Percentiles rank a stretch among this genome's conserved stretches.
Conservation (phyloP, 2,888 invertebrate genomes). For the Ecliptopera silaceata region DNA sequence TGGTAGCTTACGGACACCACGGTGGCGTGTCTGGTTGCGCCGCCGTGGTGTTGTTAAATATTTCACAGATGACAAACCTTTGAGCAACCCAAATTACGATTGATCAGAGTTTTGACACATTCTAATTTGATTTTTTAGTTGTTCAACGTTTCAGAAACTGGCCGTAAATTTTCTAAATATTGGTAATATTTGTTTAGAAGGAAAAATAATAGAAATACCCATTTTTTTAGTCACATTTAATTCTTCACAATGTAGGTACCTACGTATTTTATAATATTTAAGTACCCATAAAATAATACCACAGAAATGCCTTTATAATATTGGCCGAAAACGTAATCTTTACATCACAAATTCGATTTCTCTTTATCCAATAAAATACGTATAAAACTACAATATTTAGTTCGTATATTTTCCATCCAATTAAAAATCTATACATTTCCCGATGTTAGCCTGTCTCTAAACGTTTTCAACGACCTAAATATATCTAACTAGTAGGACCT, state of each 20-base stretch:
- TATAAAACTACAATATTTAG: slow-evolving; percentile 11
- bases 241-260: neutral
- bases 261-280: neutral
- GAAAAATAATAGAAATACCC: neutral
- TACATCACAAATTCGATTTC: slow-evolving; percentile 14
- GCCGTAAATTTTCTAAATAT: no score
- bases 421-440: neutral
- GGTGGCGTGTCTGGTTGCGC: no score
- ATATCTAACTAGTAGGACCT: no score
- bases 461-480: neutral
- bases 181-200: no score
- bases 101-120: no score
- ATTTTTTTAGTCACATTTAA: slow-evolving; percentile 8
- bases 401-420: slow-evolving; percentile 3
- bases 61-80: no score
- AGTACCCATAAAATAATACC: neutral
- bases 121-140: no score
- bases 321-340: slow-evolving; percentile 10
- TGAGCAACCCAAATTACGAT: no score
- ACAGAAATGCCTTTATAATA: neutral
- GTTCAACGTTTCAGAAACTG: no score
- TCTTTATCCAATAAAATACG: slow-evolving; percentile 5
- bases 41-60: no score
- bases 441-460: neutral
- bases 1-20: no score